Conservation (phyloP, 2,888 invertebrate genomes). For the Phyllotreta striolata region DNA sequence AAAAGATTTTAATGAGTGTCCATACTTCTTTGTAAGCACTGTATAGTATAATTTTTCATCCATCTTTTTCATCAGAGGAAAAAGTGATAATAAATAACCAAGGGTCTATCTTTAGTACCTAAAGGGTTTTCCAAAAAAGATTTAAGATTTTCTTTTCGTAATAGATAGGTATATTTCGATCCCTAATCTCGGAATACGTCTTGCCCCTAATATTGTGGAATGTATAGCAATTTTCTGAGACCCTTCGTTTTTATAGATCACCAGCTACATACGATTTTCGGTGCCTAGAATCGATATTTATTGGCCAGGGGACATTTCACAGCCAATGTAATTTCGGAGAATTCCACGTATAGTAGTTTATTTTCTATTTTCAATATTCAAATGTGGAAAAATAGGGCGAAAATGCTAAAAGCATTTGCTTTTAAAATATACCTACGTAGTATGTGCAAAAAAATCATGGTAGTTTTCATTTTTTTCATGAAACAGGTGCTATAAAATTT, state of each 20-base stretch:
- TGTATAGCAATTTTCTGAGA: slow-evolving; percentile 9
- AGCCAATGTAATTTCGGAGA: too few species aligned
- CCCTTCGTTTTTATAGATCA: background rate
- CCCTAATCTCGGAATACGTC: background rate
- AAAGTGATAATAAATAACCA: background rate
- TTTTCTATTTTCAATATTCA: too few species aligned
- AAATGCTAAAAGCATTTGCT: too few species aligned
- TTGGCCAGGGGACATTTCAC: background rate
- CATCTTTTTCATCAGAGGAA: background rate
- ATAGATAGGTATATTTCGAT: slow-evolving; percentile 1
- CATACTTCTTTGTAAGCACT: too few species aligned
- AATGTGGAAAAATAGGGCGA: too few species aligned
- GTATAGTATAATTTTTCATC: background rate
- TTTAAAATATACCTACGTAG: too few species aligned
- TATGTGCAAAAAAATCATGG: too few species aligned
- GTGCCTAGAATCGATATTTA: background rate
- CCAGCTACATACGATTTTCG: background rate
- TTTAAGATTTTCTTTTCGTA: slow-evolving; percentile 2
- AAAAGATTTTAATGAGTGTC: too few species aligned
- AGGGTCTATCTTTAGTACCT: background rate
- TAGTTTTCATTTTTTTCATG: too few species aligned
- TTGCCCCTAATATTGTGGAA: background rate
- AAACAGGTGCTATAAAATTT: background rate
- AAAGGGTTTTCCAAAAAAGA: background rate
- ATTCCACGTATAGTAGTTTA: too few species aligned